Evolutionary conservation across 2,113 vertebrate genomes (phyloP).

Genomic region (Brienomyrus longianalis): DNA sequence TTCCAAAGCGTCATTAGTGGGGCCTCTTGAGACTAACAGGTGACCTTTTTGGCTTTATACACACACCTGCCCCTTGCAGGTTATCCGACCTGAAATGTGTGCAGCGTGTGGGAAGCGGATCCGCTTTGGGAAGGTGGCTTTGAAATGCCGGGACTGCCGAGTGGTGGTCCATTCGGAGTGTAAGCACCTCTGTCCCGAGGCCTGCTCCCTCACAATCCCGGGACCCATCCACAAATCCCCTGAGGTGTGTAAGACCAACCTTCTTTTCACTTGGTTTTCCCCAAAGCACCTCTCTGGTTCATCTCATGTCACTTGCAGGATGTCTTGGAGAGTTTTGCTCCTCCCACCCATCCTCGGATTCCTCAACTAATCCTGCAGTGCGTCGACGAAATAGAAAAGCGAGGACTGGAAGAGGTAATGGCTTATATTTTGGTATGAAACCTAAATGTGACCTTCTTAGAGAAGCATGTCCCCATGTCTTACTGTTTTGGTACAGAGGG

Average conservation of each 20-base stretch:
- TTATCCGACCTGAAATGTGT: slow-evolving; percentile 70
- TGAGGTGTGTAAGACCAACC: slow-evolving; percentile 17
- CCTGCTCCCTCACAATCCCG: slow-evolving; percentile 31
- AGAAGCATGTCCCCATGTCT: too few relatives aligned
- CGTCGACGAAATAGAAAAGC: slow-evolving; percentile 70
- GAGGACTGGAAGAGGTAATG: slow-evolving; percentile 69
- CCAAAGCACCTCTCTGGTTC: neutral
- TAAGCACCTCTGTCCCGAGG: slow-evolving; percentile 37
- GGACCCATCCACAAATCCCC: slow-evolving; percentile 6
- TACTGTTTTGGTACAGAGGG: slow-evolving; percentile 51
- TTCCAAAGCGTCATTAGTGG: neutral
- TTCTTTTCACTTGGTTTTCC: neutral
- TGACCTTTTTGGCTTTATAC: neutral
- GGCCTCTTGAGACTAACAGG: neutral
- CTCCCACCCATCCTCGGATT: slow-evolving; percentile 48
- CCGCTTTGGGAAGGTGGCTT: slow-evolving; percentile 67
- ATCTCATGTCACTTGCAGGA: slow-evolving; percentile 44
- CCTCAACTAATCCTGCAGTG: slow-evolving; percentile 65
- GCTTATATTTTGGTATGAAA: neutral
- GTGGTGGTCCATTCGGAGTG: slow-evolving; percentile 68
- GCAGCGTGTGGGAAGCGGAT: slow-evolving; percentile 64
- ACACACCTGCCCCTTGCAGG: slow-evolving; percentile 40
- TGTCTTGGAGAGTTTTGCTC: slow-evolving; percentile 62
- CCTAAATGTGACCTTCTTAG: neutral
- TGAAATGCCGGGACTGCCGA: slow-evolving; percentile 69